Percentiles rank a stretch among this genome's conserved stretches.
Evolutionary conservation across 2,113 vertebrate genomes (phyloP).

Genomic region (Athene noctua): DNA sequence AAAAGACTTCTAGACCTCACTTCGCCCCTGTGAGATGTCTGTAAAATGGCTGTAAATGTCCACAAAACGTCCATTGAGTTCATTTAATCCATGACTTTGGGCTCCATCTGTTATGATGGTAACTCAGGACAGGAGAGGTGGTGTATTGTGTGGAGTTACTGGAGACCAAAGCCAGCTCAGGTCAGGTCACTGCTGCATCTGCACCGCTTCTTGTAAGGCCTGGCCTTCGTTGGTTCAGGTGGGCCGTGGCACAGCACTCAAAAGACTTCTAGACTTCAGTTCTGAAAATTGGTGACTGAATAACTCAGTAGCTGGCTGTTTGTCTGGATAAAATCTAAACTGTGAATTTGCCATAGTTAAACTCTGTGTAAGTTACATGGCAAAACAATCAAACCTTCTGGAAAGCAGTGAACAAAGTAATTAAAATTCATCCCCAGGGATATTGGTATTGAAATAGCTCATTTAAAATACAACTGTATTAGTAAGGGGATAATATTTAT

Average conservation of each 20-base stretch:
- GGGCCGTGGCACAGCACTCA: neutral
- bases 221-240: neutral
- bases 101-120: fast-evolving
- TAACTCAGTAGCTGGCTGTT: neutral
- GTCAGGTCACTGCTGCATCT: too few species aligned
- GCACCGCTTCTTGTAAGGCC: neutral
- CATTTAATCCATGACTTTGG: neutral
- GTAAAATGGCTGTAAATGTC: neutral
- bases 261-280: neutral
- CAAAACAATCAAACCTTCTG: neutral
- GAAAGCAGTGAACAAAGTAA: neutral
- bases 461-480: neutral
- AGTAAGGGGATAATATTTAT: neutral
- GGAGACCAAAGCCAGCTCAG: neutral
- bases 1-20: neutral
- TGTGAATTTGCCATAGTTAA: neutral
- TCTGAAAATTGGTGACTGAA: neutral
- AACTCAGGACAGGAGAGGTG: neutral
- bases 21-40: neutral
- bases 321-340: neutral
- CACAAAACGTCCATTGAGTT: neutral
- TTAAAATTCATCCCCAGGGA: neutral
- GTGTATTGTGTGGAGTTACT: neutral
- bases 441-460: neutral
- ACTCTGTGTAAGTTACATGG: fast-evolving